Percentiles rank a stretch among this genome's conserved stretches.
Evolutionary conservation across 1,140 invertebrate genomes (phyloP).

Genomic region (Kradibia gibbosae): DNA sequence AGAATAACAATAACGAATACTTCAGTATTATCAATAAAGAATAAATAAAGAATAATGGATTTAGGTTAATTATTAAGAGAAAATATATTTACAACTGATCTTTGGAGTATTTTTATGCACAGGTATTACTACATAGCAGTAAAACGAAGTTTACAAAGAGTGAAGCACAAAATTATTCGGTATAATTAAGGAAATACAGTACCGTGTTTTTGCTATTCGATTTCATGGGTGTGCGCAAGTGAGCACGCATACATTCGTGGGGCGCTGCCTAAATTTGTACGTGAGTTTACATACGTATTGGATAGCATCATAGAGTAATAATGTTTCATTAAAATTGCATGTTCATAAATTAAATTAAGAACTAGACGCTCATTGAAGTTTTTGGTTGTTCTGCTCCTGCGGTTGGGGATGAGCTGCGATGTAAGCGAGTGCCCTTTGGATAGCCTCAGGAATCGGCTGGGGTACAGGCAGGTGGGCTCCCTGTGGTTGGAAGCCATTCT

Average conservation of each 20-base stretch:
- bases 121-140: conserved; percentile 17
- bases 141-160: conserved; percentile 33
- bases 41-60: neutral
- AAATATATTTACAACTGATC: conserved; percentile 9
- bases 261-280: too few relatives aligned
- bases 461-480: conserved; percentile 73
- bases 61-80: neutral
- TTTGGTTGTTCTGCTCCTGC: conserved; percentile 21
- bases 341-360: neutral
- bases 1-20: too few relatives aligned
- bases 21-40: too few relatives aligned
- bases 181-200: too few relatives aligned
- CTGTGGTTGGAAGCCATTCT: conserved; percentile 75
- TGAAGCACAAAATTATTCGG: neutral
- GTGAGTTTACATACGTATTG: too few relatives aligned
- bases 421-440: conserved; percentile 69
- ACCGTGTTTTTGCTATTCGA: too few relatives aligned
- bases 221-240: too few relatives aligned
- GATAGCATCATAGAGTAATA: neutral
- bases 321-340: neutral
- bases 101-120: conserved; percentile 38
- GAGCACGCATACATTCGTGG: too few relatives aligned
- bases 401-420: conserved; percentile 62
- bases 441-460: conserved; percentile 68
- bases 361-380: neutral